Base-by-base conservation (phyloP, 2,888 invertebrate genomes). In the Alloplasta piceator region DNA sequence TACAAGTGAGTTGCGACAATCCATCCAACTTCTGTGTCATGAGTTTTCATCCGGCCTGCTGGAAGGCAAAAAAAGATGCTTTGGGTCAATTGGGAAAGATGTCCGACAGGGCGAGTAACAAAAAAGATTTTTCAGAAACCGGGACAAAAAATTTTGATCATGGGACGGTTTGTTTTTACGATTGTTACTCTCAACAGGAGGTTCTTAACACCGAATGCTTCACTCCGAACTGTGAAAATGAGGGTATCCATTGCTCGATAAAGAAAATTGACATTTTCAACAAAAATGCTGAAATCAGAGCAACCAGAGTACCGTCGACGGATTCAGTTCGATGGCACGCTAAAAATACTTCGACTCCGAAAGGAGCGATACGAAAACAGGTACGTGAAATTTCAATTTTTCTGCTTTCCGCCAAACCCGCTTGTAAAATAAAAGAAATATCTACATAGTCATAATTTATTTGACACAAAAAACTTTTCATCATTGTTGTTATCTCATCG, bases 11-110 rank as follows among this genome's bases (percentile, higher is more conserved):
- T 0, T 90, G 90, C 66, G 85, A 83, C 36, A 88, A 89, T 61
- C 38, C 72, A 5, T 66, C 55, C 2, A 81, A 83, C 78, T 80
- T 85, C 12, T 90, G 90, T 63, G 58, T 52, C 7, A 74, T 89
- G 5, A 85, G 80, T 38, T 90, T 85, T 83, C 90, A 90, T 79
- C 61, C 41, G 55, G 61, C 72, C 38, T 90, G 90, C 82, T 90
- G 90, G 90, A 87, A 87, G 79, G 14, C 74, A 1, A 83, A 85
- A 38, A 90, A 90, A 80, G 87, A 87, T 12, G 14, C 78, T 6
- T 64, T 88, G 6, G 86, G 83, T 36, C 82, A 83, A 5, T 0
- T 73, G 6, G 12, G 70, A 58, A 89, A 87, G 77, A 61, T 87
- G 55, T 84, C 87, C 7, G 88, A 89, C 43, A 86, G 85, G 84